Evolutionary conservation across 2,797 vertebrate species (phyloP).

Genomic region (Hephaestus fuliginosus): DNA sequence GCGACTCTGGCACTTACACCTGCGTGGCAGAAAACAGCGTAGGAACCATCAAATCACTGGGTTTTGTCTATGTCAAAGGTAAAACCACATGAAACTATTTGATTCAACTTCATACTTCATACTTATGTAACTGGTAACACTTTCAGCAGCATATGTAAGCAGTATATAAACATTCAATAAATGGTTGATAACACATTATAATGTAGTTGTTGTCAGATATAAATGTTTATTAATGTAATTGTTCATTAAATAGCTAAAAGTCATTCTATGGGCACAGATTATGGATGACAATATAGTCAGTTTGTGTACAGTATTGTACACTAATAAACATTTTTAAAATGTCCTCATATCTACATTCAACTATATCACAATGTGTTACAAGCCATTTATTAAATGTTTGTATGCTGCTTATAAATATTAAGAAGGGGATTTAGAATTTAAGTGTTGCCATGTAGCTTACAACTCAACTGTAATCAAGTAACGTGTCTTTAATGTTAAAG

Average conservation of each 20-base stretch:
- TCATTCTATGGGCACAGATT: background rate
- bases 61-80: constrained; percentile 97
- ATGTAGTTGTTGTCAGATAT: background rate
- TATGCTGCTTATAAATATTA: background rate
- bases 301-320: too few relatives aligned
- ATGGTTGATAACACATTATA: background rate
- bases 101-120: background rate
- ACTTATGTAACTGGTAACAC: background rate
- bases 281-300: background rate
- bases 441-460: background rate
- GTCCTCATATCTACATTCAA: too few relatives aligned
- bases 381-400: background rate
- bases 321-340: background rate
- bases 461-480: background rate
- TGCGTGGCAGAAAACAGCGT: constrained; percentile 93
- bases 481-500: background rate
- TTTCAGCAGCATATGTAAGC: background rate
- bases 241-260: background rate
- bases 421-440: background rate
- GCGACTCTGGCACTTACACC: constrained; percentile 93
- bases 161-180: background rate
- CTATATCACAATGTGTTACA: background rate
- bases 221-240: background rate
- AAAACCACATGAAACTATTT: constrained; percentile 16
- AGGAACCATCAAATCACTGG: constrained; percentile 92